Base-by-base conservation (phyloP, 2,797 vertebrate genomes). In the Apogon talboti region DNA sequence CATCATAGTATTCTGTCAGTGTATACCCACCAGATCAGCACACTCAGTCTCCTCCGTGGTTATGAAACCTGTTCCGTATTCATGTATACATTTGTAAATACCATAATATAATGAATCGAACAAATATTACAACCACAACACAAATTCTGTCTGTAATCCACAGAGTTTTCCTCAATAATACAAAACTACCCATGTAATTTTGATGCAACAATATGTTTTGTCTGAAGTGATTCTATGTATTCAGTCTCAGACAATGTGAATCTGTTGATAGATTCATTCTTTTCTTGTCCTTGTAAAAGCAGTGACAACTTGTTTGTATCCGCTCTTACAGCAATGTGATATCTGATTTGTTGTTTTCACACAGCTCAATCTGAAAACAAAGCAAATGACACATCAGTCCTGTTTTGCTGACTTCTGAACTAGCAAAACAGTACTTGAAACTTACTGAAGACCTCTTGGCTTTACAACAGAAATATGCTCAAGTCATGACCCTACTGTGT, bases 401-500 rank as follows among this genome's bases (percentile, higher is more conserved):
- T 54, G 24, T 53, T 19, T 33, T 16, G 2, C 21, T 57, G 64
- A 75, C 64, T 63, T 59, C 59, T 41, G 61, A 50, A 40, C 4
- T 19, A 71, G 70, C 42, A 18, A 42, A 71, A 69, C 44, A 69
- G 66, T 33, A 37, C 45, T 49, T 46, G 71, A 63, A 56, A 33
- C 47, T 70, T 51, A 65, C 45, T 53, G 14, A 44, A 74, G 58
- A 76, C 45, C 30, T 63, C 54, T 67, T 75, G 6, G 6, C 63
- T 38, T 54, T 33, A 45, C 14, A 12, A n/a, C 48, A 62, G 66
- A 58, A 50, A 18, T 30, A 65, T 66, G 79, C 85, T 87, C 38
- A 79, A 75, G 78, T 83, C 78, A 56, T 88, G 83, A 84, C 86
- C 81, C 70, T 68, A 70, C 78, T 81, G 83, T 82, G 79, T 52